A percentile compares a stretch with the other conserved stretches of the same genome.
Conservation (phyloP, 2,113 vertebrate genomes). For the Bufo gargarizans region DNA sequence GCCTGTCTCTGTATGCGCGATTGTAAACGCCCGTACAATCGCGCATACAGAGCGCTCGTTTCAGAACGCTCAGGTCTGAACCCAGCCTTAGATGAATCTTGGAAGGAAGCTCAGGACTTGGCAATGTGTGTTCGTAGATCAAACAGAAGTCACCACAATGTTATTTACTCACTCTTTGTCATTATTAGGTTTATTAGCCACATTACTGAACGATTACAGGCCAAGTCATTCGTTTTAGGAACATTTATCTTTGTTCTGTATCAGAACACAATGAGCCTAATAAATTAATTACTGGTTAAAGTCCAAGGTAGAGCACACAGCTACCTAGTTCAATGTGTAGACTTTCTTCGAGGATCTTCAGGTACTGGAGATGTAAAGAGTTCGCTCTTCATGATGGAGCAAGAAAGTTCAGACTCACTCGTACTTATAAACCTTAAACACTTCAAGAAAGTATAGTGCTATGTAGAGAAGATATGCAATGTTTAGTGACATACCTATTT, state of each 20-base stretch:
- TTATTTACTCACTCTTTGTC: conserved; percentile 1
- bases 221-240: neutral
- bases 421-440: neutral
- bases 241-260: conserved; percentile 24
- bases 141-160: neutral
- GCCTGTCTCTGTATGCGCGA: no score
- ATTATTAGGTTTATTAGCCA: conserved; percentile 19
- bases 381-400: neutral
- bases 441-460: no score
- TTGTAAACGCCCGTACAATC: no score
- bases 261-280: conserved; percentile 26
- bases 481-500: no score
- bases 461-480: no score
- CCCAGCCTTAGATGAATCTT: neutral
- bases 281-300: conserved; percentile 44
- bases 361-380: neutral
- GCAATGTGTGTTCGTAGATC: neutral
- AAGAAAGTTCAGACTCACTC: neutral
- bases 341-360: neutral
- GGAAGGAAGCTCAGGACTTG: neutral
- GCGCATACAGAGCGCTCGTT: no score
- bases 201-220: conserved; percentile 1
- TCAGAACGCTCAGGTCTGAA: no score
- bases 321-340: neutral
- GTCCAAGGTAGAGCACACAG: conserved; percentile 16